Evolutionary conservation across 2,797 vertebrate genomes (phyloP).

Genomic region (Hylomyscus alleni): DNA sequence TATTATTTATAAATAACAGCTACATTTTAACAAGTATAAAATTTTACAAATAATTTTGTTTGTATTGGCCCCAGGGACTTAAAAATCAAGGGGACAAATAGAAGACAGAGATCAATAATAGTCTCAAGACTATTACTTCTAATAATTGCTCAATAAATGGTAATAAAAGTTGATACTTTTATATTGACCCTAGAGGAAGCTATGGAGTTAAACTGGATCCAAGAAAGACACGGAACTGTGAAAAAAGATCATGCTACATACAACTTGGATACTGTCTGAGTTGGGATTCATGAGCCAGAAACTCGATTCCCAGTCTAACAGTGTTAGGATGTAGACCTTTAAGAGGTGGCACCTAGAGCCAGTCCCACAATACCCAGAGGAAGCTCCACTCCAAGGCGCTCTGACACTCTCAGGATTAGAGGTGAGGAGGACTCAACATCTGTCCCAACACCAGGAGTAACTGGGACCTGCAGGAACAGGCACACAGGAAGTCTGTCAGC

Average conservation of each 20-base stretch:
- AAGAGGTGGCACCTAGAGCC: not conserved
- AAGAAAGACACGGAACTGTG: not conserved
- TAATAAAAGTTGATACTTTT: not conserved
- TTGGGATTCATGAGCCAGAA: not conserved
- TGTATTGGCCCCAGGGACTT: not conserved
- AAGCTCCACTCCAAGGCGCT: too few relatives aligned
- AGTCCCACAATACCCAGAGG: too few relatives aligned
- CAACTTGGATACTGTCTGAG: not conserved
- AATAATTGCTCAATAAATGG: not conserved
- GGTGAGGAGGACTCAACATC: too few relatives aligned
- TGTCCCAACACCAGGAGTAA: too few relatives aligned
- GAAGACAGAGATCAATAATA: not conserved
- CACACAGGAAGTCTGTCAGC: too few relatives aligned
- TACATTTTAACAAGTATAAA: not conserved
- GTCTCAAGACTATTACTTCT: not conserved
- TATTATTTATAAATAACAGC: not conserved
- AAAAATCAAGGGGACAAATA: not conserved
- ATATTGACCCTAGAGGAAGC: not conserved
- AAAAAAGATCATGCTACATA: not conserved
- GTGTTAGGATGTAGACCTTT: not conserved
- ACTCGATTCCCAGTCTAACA: not conserved
- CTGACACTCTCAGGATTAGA: too few relatives aligned
- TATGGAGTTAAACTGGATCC: not conserved
- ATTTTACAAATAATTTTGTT: not conserved
- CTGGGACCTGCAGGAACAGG: too few relatives aligned